Evolutionary conservation across 1,140 invertebrate species (phyloP).

Genomic region (Drosophila subpulchrella): DNA sequence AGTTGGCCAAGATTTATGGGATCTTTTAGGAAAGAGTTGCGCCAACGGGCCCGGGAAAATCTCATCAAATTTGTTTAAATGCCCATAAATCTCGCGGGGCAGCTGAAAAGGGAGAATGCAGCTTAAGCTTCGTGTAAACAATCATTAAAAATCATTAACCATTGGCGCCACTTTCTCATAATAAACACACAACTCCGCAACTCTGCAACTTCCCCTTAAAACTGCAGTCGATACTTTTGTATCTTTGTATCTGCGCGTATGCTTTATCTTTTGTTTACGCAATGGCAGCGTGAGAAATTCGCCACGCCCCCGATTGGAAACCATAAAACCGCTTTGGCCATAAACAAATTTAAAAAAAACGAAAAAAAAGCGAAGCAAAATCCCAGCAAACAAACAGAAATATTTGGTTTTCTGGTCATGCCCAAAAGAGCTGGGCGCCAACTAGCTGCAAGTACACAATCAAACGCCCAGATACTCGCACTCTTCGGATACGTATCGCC

Average conservation of each 20-base stretch:
- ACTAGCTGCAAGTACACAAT: conserved; percentile 29
- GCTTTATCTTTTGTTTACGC: conserved; percentile 55
- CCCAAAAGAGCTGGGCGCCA: conserved; percentile 66
- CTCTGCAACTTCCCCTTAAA: conserved; percentile 10
- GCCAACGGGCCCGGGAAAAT: conserved; percentile 59
- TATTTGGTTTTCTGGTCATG: conserved; percentile 80
- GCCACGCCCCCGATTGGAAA: conserved; percentile 42
- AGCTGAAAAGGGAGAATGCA: conserved; percentile 51
- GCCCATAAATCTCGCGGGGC: conserved; percentile 74
- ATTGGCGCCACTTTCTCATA: conserved; percentile 81
- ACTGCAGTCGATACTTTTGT: conserved; percentile 14
- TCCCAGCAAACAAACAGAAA: conserved; percentile 60
- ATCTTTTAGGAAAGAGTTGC: conserved; percentile 76
- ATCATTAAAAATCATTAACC: conserved; percentile 72
- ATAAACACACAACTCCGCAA: conserved; percentile 59
- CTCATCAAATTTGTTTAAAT: conserved; percentile 83
- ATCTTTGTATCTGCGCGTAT: not conserved
- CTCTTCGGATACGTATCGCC: conserved; percentile 8
- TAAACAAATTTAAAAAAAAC: conserved; percentile 33
- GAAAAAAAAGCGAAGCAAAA: conserved; percentile 32
- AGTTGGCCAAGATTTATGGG: conserved; percentile 76
- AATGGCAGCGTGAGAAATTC: conserved; percentile 66
- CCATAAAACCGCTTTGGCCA: conserved; percentile 55
- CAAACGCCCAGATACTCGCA: conserved; percentile 13
- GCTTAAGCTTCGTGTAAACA: conserved; percentile 56